Evolutionary conservation across 2,113 vertebrate species (phyloP), one percentile per base, ranked within the genome.

Genomic region (Oceanites oceanicus): DNA sequence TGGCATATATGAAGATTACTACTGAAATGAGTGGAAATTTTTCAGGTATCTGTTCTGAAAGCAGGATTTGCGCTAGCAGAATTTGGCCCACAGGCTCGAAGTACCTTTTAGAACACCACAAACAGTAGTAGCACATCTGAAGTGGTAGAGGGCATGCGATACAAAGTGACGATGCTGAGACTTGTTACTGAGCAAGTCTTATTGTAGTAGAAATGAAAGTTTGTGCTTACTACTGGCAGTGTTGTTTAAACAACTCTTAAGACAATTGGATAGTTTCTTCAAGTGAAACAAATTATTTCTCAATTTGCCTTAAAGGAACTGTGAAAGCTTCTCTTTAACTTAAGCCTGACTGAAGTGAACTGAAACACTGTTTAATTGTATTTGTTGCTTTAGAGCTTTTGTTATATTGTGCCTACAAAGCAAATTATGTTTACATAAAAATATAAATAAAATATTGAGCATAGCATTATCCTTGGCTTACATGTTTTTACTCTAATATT

Each of bases 381-480:
- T 98, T 97, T 97, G 98, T 98, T 98, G 98, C 98, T 98, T 98
- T 98, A 98, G 97, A 98, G 98, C 98, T 99, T 98, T 98, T 97
- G 98, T 98, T 99, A 98, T 98, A 97, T 98, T 98, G 98, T 99
- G 98, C 98, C 98, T 98, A 98, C 95, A 97, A 98, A 98, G 97
- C 97, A 97, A 98, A 97, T 98, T 99, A 98, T 98, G 98, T 99
- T 99, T 99, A 99, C 98, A 98, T 97, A 97, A 98, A 97, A 97
- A 98, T 98, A 98, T 98, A 98, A 99, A 99, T 99, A 99, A 99
- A 99, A 98, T 96, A 98, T 98, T 98, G 97, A 98, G 98, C 98
- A 99, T 98, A 99, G 97, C 97, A 98, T 96, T 96, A 61, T 66
- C 32, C 75, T 95, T 45, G 68, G 59, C 36, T 93, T 84, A 47